phyloP scores from a whole-genome alignment of 2,888 invertebrate genomes.

The Synanthedon tipuliformis region DNA sequence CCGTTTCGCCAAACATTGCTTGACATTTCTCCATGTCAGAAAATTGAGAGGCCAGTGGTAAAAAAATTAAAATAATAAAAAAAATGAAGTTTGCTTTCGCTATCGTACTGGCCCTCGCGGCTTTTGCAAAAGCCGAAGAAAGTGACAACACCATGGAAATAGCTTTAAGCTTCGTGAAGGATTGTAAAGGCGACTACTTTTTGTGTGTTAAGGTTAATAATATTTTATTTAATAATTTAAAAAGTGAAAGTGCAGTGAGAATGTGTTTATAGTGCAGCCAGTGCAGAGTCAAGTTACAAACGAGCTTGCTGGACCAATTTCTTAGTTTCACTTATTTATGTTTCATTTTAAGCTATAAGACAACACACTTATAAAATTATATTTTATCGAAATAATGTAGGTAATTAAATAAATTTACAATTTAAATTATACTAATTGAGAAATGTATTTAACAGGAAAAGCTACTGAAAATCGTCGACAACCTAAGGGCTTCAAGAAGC shows the following conservation, averaged over 20 bases:
- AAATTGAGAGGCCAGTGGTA: slow-evolving; percentile 28
- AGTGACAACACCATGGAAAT: slow-evolving; percentile 71
- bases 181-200: slow-evolving; percentile 76
- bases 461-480: slow-evolving; percentile 77
- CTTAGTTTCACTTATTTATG: slow-evolving; percentile 16
- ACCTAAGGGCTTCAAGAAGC: slow-evolving; percentile 44
- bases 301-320: slow-evolving; percentile 14
- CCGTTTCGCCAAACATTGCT: slow-evolving; percentile 50
- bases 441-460: slow-evolving; percentile 68
- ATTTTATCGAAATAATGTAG: not conserved
- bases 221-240: slow-evolving; percentile 17
- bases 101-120: slow-evolving; percentile 46
- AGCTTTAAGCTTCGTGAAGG: slow-evolving; percentile 76
- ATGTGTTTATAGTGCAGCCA: slow-evolving; percentile 22
- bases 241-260: slow-evolving; percentile 55
- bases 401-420: not conserved
- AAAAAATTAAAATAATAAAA: slow-evolving; percentile 17
- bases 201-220: slow-evolving; percentile 79
- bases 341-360: not conserved
- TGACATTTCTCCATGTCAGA: slow-evolving; percentile 57
- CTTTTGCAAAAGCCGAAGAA: slow-evolving; percentile 49
- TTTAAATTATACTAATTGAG: slow-evolving; percentile 3
- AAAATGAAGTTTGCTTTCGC: slow-evolving; percentile 46
- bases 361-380: not conserved
- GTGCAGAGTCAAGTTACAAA: slow-evolving; percentile 17